Evolutionary conservation across 2,888 invertebrate genomes (phyloP), one percentile per base, ranked within the genome.

Genomic region (Fissipunctia ypsillon): DNA sequence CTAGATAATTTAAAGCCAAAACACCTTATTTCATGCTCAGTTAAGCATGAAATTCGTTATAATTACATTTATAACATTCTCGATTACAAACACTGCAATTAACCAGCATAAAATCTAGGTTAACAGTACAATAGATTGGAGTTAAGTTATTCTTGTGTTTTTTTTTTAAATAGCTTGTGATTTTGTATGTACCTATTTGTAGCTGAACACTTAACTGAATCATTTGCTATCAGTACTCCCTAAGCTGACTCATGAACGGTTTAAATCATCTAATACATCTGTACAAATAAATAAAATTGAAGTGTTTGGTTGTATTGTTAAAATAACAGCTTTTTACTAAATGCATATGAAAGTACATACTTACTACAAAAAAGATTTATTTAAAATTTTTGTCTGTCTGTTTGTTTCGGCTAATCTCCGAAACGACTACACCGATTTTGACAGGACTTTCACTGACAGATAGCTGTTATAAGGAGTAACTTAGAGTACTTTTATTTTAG

Each of bases 11-110:
- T 12, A 52, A 66, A 66, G 25, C 10, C 60, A 59, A 69, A 80
- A 60, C 60, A 66, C 19, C 16, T 28, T 48, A 63, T 78, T 57
- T 65, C 56, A 61, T 43, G 67, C 60, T 12, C 9, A 43, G 14
- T 68, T 69, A 31, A 78, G 79, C 83, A 70, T 56, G 69, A 83
- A 78, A 81, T 81, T 77, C 22, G 28, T 73, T 61, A 41, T 71
- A 76, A 66, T 78, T 84, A 69, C 48, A 69, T 72, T 78, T 61
- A 68, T 66, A 80, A 67, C 22, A 80, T 65, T 68, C 68, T 63
- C 7, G 12, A 25, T 63, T 67, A 67, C 66, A 63, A 77, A 67
- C 48, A 70, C 31, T 77, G 45, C 69, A 68, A 41, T 70, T 64
- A 50, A 73, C 35, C 43, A 63, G 50, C 76, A 68, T 72, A 69